These are phyloP conservation scores for Pelagia noctiluca DNA, from an alignment of 30 jellyfish, hydroid and myxozoan species.

Conservation along the genomic window DNA sequence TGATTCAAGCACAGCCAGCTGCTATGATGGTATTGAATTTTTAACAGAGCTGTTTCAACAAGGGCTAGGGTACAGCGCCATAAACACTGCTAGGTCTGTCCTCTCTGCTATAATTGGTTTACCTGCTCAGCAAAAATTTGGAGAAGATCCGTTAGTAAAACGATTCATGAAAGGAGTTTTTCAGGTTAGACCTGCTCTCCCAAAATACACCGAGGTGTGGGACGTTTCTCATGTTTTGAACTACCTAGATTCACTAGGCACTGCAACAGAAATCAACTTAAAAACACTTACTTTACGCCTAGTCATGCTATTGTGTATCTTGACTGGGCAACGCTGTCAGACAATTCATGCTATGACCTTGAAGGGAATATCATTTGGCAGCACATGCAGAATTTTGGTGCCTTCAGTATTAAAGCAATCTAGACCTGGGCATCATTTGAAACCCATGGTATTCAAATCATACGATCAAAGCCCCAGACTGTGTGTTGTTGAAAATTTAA, in stretches of 20 bases:
- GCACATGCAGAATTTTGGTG: not conserved
- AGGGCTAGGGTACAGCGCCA: slow-evolving; percentile 50
- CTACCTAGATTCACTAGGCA: not conserved
- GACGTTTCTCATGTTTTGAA: slow-evolving; percentile 31
- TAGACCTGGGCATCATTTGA: slow-evolving; percentile 28
- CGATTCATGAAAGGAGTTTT: slow-evolving; percentile 55
- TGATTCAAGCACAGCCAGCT: not conserved
- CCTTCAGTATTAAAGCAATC: slow-evolving; percentile 9
- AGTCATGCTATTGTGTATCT: not conserved
- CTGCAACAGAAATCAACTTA: not conserved
- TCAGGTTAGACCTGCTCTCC: slow-evolving; percentile 58
- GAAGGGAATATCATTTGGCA: not conserved
- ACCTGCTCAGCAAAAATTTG: slow-evolving; percentile 7
- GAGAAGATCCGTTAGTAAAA: slow-evolving; percentile 32
- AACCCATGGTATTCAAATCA: slow-evolving; percentile 23
- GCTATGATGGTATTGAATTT: slow-evolving; percentile 7
- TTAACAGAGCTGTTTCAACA: not conserved
- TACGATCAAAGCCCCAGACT: slow-evolving; percentile 27
- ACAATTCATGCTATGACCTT: slow-evolving; percentile 29
- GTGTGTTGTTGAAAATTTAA: slow-evolving; percentile 13
- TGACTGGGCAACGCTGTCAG: slow-evolving; percentile 55
- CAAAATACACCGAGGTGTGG: slow-evolving; percentile 34
- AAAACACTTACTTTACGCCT: slow-evolving; percentile 1
- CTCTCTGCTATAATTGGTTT: slow-evolving; percentile 29
- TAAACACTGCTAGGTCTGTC: slow-evolving; percentile 63